Conservation (phyloP, 2,113 vertebrate genomes). For the Actinemys pallida region DNA sequence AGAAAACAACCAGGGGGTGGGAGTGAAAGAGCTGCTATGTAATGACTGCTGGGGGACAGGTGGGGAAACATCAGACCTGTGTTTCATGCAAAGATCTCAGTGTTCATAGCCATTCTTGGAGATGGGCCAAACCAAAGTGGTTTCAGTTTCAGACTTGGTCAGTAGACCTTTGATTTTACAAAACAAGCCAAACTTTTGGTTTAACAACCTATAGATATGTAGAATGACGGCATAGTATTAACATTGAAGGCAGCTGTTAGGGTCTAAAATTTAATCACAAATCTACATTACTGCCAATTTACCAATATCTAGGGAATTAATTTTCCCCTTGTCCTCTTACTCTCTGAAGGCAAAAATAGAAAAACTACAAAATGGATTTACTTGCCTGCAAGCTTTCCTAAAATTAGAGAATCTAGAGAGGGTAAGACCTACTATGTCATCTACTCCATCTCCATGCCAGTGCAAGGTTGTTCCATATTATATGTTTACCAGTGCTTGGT, state of each 20-base stretch:
- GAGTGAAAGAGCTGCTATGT: neutral
- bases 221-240: neutral
- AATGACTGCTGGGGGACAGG: neutral
- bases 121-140: neutral
- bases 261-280: neutral
- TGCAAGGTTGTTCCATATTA: neutral
- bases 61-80: neutral
- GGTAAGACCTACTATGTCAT: rapidly evolving
- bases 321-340: neutral
- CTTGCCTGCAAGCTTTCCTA: neutral
- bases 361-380: neutral
- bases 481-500: neutral
- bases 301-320: neutral
- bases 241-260: neutral
- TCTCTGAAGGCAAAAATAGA: neutral
- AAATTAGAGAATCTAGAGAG: neutral
- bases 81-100: neutral
- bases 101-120: neutral
- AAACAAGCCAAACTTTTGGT: neutral
- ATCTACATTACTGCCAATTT: neutral
- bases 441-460: neutral
- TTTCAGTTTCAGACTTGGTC: neutral
- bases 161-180: neutral
- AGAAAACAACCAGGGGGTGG: neutral
- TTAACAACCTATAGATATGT: neutral